phyloP scores from a whole-genome alignment of 2,888 invertebrate species.

The Agelastica alni region DNA sequence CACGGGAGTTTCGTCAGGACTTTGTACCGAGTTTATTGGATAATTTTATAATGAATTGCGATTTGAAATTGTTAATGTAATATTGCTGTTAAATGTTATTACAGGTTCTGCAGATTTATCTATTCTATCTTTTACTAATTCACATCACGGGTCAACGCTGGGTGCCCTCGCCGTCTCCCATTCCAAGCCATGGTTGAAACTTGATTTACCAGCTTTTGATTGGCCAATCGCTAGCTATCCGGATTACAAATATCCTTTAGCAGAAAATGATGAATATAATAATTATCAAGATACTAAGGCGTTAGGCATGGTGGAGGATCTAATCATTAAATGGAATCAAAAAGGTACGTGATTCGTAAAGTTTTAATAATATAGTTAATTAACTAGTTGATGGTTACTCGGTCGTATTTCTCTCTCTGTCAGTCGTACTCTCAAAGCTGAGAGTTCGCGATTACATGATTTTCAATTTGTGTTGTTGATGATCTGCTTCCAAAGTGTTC shows the following conservation, averaged over 20 bases:
- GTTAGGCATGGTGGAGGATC: slow-evolving; percentile 69
- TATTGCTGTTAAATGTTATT: no score
- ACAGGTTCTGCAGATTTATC: slow-evolving; percentile 78
- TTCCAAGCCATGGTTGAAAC: slow-evolving; percentile 66
- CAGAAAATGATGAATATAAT: slow-evolving; percentile 78
- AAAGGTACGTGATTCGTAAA: slow-evolving; percentile 53
- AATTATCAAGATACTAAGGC: slow-evolving; percentile 76
- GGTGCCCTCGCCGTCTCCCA: slow-evolving; percentile 85
- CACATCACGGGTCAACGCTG: slow-evolving; percentile 94
- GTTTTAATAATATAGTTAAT: neutral
- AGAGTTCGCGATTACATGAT: no score
- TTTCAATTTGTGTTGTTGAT: no score
- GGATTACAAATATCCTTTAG: slow-evolving; percentile 88
- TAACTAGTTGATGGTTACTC: no score
- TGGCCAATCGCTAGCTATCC: slow-evolving; percentile 97
- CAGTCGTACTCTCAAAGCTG: no score
- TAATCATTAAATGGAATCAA: slow-evolving; percentile 67
- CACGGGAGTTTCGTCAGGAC: no score
- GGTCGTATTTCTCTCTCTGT: no score
- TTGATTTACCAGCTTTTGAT: slow-evolving; percentile 91
- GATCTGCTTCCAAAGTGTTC: no score
- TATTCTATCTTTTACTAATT: slow-evolving; percentile 83
- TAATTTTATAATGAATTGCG: no score
- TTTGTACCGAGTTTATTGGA: no score
- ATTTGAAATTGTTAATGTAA: no score